Evolutionary conservation across 2,888 invertebrate genomes (phyloP).

Genomic region (Quadriops clusia): DNA sequence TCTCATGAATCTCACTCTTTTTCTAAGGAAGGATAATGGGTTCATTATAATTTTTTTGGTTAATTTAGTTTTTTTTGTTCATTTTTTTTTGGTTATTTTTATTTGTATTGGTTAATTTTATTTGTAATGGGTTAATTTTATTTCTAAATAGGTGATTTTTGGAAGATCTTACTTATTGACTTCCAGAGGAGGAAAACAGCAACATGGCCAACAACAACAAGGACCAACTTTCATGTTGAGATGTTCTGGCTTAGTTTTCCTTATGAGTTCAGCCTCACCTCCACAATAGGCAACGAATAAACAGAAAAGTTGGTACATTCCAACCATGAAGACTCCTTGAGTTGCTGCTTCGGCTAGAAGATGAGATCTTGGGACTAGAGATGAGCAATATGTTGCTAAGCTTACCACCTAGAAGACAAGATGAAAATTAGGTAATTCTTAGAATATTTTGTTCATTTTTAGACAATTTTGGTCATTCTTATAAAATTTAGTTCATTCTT

Average conservation of each 20-base stretch:
- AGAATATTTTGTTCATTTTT: too few relatives aligned
- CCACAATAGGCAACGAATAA: constrained; percentile 54
- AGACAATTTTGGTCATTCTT: too few relatives aligned
- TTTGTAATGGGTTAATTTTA: too few relatives aligned
- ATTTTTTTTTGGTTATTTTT: too few relatives aligned
- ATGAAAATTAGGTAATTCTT: too few relatives aligned
- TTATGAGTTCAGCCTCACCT: constrained; percentile 46
- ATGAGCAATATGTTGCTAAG: constrained; percentile 43
- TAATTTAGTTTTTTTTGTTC: constrained; percentile 5
- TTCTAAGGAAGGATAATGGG: constrained; percentile 36
- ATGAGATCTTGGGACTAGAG: constrained; percentile 51
- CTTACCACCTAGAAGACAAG: constrained; percentile 49
- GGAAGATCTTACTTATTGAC: constrained; percentile 40
- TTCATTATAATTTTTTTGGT: constrained; percentile 3
- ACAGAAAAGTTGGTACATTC: constrained; percentile 57
- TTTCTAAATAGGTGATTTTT: too few relatives aligned
- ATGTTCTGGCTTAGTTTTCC: constrained; percentile 43
- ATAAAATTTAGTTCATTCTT: too few relatives aligned
- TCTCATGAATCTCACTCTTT: constrained; percentile 41
- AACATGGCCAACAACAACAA: constrained; percentile 66
- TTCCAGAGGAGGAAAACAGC: constrained; percentile 42
- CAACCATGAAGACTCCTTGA: constrained; percentile 56
- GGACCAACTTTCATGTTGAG: constrained; percentile 53
- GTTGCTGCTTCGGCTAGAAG: constrained; percentile 55
- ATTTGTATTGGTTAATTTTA: too few relatives aligned